Evolutionary conservation across 2,113 vertebrate genomes (phyloP), one percentile per base, ranked within the genome.

Genomic region (Spizaetus ornatus): DNA sequence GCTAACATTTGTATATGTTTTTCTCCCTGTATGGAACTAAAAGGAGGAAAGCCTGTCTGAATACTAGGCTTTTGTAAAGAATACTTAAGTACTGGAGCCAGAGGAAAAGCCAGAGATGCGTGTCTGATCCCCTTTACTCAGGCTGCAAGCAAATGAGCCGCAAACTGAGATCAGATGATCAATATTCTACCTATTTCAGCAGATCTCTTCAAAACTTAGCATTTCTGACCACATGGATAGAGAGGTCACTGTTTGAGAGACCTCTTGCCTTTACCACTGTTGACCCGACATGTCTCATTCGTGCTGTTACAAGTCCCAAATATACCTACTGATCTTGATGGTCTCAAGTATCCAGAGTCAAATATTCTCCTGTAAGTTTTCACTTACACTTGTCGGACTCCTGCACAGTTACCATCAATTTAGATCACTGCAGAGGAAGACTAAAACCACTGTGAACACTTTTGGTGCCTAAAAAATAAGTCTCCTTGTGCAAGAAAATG

Each of bases 221-320:
- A 83, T 94, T 88, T 91, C 74, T 96, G 73, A 94, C 91, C 91
- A 50, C 87, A 95, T 0, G 0, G 32, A 78, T 20, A 52, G 55
- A 95, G 92, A 90, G 85, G 92, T 94, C 92, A 94, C 53, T 58
- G 26, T 55, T 93, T 91, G 95, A 89, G 66, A 95, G 74, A 95
- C 86, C 86, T 73, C 53, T 62, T 81, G 15, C 53, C 59, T 91
- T 86, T 74, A 66, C 84, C 70, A 31, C 26, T 27, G 53, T 22
- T 95, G 71, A 88, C 42, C 77, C 1, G 0, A 77, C 11, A 78
- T 42, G 55, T 94, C 78, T 91, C 50, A n/a, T 58, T 76, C 26
- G 4, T 66, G 50, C 58, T 77, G 29, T 53, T 67, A 82, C 62
- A 86, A 83, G 56, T 91, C 82, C 71, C 42, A 66, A 43, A 70